phyloP scores from a whole-genome alignment of 2,113 vertebrate genomes.

The Bubo blakistoni region DNA sequence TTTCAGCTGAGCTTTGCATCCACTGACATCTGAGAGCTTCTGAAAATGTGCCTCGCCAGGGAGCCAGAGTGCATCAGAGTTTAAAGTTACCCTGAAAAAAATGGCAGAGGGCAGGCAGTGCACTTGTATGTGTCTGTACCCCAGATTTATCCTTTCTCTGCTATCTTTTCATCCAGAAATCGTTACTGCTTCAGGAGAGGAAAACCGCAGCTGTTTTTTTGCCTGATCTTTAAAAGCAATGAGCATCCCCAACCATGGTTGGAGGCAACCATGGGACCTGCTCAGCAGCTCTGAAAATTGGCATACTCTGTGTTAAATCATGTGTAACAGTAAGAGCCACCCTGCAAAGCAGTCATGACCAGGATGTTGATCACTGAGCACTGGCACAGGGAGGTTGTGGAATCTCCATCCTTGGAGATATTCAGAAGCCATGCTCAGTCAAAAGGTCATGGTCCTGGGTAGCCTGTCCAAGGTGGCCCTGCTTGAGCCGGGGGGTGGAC shows the following conservation, averaged over 20 bases:
- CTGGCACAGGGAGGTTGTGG: no score
- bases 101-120: neutral
- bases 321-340: neutral
- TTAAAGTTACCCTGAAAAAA: slow-evolving; percentile 48
- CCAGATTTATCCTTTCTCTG: neutral
- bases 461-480: neutral
- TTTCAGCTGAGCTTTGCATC: slow-evolving; percentile 35
- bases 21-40: slow-evolving; percentile 36
- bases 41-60: neutral
- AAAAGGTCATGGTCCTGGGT: neutral
- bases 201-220: neutral
- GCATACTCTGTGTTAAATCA: neutral
- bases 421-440: neutral
- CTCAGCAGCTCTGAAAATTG: neutral
- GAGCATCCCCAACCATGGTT: neutral
- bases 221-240: neutral
- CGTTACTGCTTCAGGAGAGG: neutral
- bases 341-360: neutral
- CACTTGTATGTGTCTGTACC: neutral
- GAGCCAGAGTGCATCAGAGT: neutral
- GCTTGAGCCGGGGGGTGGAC: neutral
- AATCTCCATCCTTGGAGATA: neutral
- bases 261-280: neutral
- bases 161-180: neutral
- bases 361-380: neutral